Evolutionary conservation across 2,888 invertebrate genomes (phyloP), one percentile per base, ranked within the genome.

Genomic region (Diaperis boleti): DNA sequence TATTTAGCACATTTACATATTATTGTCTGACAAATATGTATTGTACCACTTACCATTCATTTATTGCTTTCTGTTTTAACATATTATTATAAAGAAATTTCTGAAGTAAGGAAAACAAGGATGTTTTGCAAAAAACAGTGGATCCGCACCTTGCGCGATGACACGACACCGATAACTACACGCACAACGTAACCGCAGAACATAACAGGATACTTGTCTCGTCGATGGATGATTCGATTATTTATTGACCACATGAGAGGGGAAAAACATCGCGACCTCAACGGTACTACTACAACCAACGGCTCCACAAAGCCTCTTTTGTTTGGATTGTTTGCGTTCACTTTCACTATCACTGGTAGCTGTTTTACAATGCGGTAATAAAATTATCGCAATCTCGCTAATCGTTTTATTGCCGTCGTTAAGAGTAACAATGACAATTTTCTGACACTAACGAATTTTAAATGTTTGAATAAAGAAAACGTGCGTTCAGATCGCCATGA

Each of bases 401-500:
- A 62, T 62, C 45, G 62, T 31, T 62, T 49, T 56, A 62, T 56
- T 49, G 42, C 41, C 33, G 42, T 54, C 54, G 47, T 56, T 41
- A 47, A 62, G 29, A 39, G 13, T 20, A 22, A 80, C 81, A 79
- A 81, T 69, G 59, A 71, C 68, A 41, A 22, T 22, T 42, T 54
- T 49, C 11, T 18, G 49, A 20, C 52, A 22, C 14, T 50, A 8
- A 22, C 52, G 37, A 22, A 52, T 52, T 52, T 37, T 52, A 22
- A 49, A 33, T 33, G 33, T 33, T 33, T 13, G 33, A 13, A 2
- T 33, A 10, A 11, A 33, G 33, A 33, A n/a, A n/a, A n/a, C n/a
- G n/a, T n/a, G n/a, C n/a, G n/a, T n/a, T n/a, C n/a, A n/a, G n/a
- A n/a, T n/a, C n/a, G n/a, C n/a, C n/a, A n/a, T n/a, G n/a, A n/a